Base-by-base conservation (phyloP, 64 coral and sea anemone genomes). In the Actinia tenebrosa region DNA sequence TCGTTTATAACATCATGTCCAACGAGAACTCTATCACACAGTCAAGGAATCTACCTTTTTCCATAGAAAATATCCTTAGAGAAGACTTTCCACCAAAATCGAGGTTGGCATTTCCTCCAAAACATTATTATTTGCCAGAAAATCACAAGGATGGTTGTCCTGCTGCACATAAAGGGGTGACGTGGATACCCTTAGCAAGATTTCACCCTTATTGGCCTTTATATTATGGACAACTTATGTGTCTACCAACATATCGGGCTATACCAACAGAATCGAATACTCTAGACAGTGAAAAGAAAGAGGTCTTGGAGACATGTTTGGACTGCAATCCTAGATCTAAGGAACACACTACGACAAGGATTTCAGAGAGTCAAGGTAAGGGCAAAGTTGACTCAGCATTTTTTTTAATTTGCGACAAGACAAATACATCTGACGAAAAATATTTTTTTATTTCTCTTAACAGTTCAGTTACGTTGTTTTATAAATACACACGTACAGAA, bases 51-150 rank as follows among this genome's bases (percentile, higher is more conserved):
- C 46, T 81, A 10, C 22, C 79, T 3, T 81, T 81, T 26, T 81
- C 79, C 22, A 81, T 81, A 45, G 79, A 81, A 50, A 81, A 81
- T 81, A 81, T 81, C 5, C 10, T 81, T 19, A 81, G 45, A 9
- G 79, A 81, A 81, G 79, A 81, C 79, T 81, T 81, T 81, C 79
- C 79, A 81, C 79, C 43, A 0, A 81, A 23, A 81, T 18, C 79
- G 53, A 45, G 22, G 22, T 3, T 81, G 22, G 46, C 5, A 53
- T 50, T 23, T 7, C 43, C 50, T 22, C 79, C 79, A 53, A 18
- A 53, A 14, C 20, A 52, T 14, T 81, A 81, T 81, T 81, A 53
- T 81, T 7, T 53, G 25, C 69, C 69, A 13, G 69, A 18, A 30
- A 75, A 6, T 58, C 56, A 6, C 10, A 58, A 58, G 63, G 63